Evolutionary conservation across 2,888 invertebrate genomes (phyloP).

Genomic region (Leucania comma): DNA sequence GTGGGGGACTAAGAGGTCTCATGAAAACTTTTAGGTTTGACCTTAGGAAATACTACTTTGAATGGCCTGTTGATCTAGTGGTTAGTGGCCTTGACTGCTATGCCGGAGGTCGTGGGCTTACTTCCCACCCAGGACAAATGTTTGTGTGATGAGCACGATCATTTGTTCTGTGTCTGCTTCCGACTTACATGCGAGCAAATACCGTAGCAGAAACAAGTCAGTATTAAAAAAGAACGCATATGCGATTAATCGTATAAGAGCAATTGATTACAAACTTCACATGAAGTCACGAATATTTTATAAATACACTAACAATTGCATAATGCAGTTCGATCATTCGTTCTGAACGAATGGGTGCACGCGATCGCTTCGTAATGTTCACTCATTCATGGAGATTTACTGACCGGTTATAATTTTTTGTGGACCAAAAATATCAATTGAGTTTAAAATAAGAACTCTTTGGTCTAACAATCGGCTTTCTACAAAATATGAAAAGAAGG

Average conservation of each 20-base stretch:
- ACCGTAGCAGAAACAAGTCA: no score
- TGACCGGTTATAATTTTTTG: constrained; percentile 13
- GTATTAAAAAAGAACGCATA: neutral
- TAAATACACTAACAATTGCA: constrained; percentile 52
- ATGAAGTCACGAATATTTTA: constrained; percentile 21
- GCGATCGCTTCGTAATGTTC: constrained; percentile 55
- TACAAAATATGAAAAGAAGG: no score
- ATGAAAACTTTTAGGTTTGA: neutral
- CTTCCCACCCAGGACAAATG: no score
- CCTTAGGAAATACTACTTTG: neutral
- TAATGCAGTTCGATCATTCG: constrained; percentile 53
- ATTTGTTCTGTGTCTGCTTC: no score
- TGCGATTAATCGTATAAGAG: constrained; percentile 19
- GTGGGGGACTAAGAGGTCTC: neutral
- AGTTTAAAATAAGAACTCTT: constrained; percentile 24
- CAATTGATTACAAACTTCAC: constrained; percentile 19
- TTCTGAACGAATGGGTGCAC: constrained; percentile 53
- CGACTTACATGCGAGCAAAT: neutral
- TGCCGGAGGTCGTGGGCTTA: no score
- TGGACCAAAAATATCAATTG: constrained; percentile 32
- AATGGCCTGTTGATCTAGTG: no score
- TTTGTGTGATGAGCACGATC: no score
- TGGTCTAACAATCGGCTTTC: neutral
- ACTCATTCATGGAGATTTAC: constrained; percentile 42
- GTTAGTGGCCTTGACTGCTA: no score